Evolutionary conservation across 2,113 vertebrate genomes (phyloP).

Genomic region (Smithornis capensis): DNA sequence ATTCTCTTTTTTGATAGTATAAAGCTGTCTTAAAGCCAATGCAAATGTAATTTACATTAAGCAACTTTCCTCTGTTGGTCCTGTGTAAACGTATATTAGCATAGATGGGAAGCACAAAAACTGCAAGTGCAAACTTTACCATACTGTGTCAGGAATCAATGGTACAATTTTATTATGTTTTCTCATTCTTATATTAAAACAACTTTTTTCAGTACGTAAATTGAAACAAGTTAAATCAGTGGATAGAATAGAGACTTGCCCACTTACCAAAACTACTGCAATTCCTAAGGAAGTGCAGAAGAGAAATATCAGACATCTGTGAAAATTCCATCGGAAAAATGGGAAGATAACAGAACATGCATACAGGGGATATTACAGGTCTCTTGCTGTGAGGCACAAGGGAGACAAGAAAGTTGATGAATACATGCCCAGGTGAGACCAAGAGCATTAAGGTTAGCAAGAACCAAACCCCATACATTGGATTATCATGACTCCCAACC

Average conservation of each 20-base stretch:
- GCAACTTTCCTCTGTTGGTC: conserved; percentile 27
- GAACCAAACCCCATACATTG: not conserved
- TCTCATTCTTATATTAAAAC: not conserved
- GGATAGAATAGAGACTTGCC: not conserved
- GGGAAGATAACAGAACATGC: not conserved
- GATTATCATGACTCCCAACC: not conserved
- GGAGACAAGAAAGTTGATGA: not conserved
- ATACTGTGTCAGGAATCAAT: not conserved
- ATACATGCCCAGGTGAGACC: not conserved
- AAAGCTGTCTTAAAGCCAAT: conserved; percentile 33
- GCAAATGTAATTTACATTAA: conserved; percentile 50
- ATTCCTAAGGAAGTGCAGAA: not conserved
- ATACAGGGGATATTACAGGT: not conserved
- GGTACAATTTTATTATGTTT: not conserved
- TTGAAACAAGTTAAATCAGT: not conserved
- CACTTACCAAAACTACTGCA: not conserved
- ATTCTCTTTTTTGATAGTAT: not conserved
- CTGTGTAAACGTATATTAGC: not conserved
- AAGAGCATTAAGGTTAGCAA: not conserved
- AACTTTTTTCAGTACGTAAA: not conserved
- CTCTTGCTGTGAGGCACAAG: not conserved
- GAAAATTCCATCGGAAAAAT: not conserved
- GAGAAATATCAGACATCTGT: not conserved
- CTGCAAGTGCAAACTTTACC: not conserved
- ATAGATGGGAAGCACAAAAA: not conserved